Evolutionary conservation across 1,140 invertebrate genomes (phyloP).

Genomic region (Aphelinus certus): DNA sequence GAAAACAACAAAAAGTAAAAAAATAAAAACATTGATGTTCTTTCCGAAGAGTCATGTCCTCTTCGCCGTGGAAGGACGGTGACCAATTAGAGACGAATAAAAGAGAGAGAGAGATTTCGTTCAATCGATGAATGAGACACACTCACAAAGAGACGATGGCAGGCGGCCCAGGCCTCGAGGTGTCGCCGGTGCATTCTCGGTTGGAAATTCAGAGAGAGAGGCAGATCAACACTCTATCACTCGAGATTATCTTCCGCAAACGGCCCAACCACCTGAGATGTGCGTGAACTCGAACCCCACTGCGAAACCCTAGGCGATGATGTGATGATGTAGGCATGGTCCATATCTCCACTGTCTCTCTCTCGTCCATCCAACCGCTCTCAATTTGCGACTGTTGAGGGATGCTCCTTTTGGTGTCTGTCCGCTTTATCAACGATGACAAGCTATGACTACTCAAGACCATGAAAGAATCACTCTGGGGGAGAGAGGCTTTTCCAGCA

Average conservation of each 20-base stretch:
- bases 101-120: slow-evolving; percentile 54
- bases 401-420: slow-evolving; percentile 21
- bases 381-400: slow-evolving; percentile 26
- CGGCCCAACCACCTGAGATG: slow-evolving; percentile 22
- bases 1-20: slow-evolving; percentile 20
- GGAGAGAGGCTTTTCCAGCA: slow-evolving; percentile 31
- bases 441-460: slow-evolving; percentile 29
- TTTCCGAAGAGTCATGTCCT: slow-evolving; percentile 69
- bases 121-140: slow-evolving; percentile 57
- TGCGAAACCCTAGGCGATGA: slow-evolving; percentile 31
- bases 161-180: slow-evolving; percentile 57
- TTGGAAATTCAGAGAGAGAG: slow-evolving; percentile 50
- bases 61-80: slow-evolving; percentile 64
- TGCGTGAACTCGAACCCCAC: slow-evolving; percentile 30
- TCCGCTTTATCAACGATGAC: slow-evolving; percentile 11
- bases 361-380: slow-evolving; percentile 20
- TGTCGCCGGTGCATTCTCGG: slow-evolving; percentile 45
- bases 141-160: slow-evolving; percentile 55
- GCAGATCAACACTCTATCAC: slow-evolving; percentile 18
- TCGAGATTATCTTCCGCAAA: slow-evolving; percentile 30
- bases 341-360: slow-evolving; percentile 27
- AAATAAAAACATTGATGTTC: slow-evolving; percentile 64
- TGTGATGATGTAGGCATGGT: slow-evolving; percentile 10
- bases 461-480: slow-evolving; percentile 23
- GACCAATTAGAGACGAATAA: slow-evolving; percentile 64